Conservation (phyloP, 2,113 vertebrate species). For the Hippolais icterina region DNA sequence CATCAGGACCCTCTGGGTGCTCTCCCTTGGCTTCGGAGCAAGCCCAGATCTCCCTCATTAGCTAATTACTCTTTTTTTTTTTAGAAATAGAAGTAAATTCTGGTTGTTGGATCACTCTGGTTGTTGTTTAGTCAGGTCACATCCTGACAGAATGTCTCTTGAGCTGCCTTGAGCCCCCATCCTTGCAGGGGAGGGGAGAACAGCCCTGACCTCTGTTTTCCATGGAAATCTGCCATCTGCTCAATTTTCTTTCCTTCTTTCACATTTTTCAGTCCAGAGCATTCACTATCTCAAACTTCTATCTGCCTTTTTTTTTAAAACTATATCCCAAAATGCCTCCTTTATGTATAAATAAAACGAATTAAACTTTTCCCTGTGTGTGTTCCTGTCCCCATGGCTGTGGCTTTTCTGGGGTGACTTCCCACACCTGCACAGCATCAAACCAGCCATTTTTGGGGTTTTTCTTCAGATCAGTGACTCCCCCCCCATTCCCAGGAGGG, state of each 20-base stretch:
- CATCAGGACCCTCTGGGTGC: neutral
- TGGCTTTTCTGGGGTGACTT: neutral
- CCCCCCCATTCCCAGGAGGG: accelerated
- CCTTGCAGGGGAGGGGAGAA: neutral
- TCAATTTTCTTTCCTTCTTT: neutral
- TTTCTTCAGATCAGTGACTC: neutral
- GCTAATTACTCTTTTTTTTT: neutral
- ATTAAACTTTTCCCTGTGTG: neutral
- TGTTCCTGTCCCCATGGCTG: neutral
- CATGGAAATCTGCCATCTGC: neutral
- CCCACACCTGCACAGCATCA: neutral
- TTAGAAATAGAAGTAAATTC: neutral
- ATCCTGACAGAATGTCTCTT: neutral
- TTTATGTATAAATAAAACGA: constrained; percentile 6
- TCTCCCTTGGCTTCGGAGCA: neutral
- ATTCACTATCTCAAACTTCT: neutral
- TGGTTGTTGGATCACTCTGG: neutral
- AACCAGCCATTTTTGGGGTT: neutral
- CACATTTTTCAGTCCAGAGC: neutral
- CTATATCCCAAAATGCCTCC: neutral
- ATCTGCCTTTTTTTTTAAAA: neutral
- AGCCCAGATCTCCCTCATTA: neutral
- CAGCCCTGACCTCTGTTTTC: neutral
- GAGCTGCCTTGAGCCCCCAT: neutral
- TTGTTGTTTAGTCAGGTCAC: neutral